Conservation (phyloP, 2,888 invertebrate species). For the Resseliella maxima region DNA sequence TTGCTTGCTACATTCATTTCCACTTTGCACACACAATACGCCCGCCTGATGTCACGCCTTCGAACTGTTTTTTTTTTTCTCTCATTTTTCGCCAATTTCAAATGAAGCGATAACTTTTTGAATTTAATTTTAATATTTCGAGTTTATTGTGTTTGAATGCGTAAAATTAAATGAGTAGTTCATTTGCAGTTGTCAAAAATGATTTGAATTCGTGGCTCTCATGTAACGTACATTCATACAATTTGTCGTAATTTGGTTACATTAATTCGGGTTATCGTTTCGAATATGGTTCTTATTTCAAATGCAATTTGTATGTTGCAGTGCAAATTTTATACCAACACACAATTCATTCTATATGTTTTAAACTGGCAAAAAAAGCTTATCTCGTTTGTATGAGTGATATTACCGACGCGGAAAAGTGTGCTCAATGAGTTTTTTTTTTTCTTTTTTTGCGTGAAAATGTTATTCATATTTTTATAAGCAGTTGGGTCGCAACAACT, state of each 20-base stretch:
- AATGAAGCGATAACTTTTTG: constrained; percentile 41
- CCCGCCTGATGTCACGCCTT: not conserved
- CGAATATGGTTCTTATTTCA: not conserved
- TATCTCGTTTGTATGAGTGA: no score
- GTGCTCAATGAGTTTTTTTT: not conserved
- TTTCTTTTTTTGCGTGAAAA: not conserved
- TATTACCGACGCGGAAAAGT: not conserved
- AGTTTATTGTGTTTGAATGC: not conserved
- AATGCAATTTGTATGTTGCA: not conserved
- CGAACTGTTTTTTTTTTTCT: not conserved
- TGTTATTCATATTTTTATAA: not conserved
- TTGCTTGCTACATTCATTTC: not conserved
- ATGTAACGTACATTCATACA: no score
- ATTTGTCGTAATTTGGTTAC: not conserved
- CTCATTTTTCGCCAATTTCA: no score
- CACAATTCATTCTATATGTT: not conserved
- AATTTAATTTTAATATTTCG: constrained; percentile 19
- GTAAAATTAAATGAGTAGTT: not conserved
- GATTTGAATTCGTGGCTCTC: not conserved
- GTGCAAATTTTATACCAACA: not conserved
- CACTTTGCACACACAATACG: not conserved
- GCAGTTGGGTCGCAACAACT: constrained; percentile 18
- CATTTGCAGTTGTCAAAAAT: constrained; percentile 30
- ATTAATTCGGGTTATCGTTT: constrained; percentile 12
- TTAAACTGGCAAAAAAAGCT: no score